These are phyloP conservation scores for Lagocephalus sceleratus DNA, from an alignment of 2,797 vertebrate species.

Conservation along the genomic window DNA sequence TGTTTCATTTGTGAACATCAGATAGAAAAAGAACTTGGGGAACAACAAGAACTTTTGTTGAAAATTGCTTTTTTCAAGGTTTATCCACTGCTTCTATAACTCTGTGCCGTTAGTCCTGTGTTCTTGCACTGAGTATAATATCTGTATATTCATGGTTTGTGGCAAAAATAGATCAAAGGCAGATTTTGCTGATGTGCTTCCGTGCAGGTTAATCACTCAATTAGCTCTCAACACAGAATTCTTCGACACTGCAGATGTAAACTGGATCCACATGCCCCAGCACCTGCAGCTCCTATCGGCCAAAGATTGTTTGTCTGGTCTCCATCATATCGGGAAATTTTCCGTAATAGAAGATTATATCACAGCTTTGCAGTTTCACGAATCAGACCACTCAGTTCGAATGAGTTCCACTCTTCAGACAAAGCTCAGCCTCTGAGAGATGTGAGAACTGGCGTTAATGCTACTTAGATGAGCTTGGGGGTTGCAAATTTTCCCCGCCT, in stretches of 20 bases:
- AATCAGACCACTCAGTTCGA: slow-evolving; percentile 44
- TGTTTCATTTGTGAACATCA: no score
- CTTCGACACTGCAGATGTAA: not conserved
- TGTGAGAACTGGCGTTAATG: slow-evolving; percentile 56
- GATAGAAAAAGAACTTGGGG: no score
- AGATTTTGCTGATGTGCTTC: not conserved
- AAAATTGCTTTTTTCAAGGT: no score
- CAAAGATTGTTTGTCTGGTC: slow-evolving; percentile 3
- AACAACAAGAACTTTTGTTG: no score
- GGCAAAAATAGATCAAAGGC: slow-evolving; percentile 5
- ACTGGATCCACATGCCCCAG: slow-evolving; percentile 9
- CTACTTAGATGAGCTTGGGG: slow-evolving; percentile 64
- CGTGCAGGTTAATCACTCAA: slow-evolving; percentile 19
- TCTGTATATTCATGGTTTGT: not conserved
- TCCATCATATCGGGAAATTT: slow-evolving; percentile 24
- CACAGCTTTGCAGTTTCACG: slow-evolving; percentile 31
- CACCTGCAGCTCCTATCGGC: slow-evolving; percentile 13
- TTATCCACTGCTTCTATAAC: no score
- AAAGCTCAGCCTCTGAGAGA: slow-evolving; percentile 40
- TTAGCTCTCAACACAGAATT: slow-evolving; percentile 21
- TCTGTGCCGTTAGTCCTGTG: no score
- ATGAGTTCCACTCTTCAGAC: slow-evolving; percentile 46
- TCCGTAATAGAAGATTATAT: slow-evolving; percentile 42
- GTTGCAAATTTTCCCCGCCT: slow-evolving; percentile 64
- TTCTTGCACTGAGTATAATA: not conserved